Evolutionary conservation across 1,140 invertebrate genomes (phyloP).

Genomic region (Diachasma alloeum): DNA sequence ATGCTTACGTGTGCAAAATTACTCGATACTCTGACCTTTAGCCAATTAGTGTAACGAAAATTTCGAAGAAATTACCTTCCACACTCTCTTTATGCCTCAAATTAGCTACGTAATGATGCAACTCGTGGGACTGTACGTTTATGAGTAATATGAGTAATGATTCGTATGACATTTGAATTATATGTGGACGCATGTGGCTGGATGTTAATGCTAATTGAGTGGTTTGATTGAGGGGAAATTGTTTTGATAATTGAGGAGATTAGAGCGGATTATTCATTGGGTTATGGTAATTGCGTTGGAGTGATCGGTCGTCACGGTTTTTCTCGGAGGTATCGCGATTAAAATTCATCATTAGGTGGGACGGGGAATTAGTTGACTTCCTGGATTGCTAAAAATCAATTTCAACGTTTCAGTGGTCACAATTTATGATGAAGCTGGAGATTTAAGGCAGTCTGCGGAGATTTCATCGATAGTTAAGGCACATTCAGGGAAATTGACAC

Average conservation of each 20-base stretch:
- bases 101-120: background rate
- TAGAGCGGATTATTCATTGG: background rate
- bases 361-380: no score
- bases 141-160: background rate
- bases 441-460: no score
- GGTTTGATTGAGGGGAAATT: background rate
- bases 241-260: background rate
- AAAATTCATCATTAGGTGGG: no score
- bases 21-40: background rate
- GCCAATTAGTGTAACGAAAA: constrained; percentile 2
- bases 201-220: background rate
- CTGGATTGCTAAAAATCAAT: no score
- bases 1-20: background rate
- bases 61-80: background rate
- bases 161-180: background rate
- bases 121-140: background rate
- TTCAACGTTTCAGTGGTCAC: no score
- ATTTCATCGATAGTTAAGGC: no score
- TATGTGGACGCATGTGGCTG: background rate
- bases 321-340: no score
- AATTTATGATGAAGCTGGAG: no score
- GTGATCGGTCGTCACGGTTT: no score
- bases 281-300: no score
- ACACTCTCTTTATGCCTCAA: background rate
- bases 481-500: no score